These are phyloP conservation scores for Danio albolineatus DNA, from an alignment of 2,797 vertebrate genomes.

Conservation along the genomic window DNA sequence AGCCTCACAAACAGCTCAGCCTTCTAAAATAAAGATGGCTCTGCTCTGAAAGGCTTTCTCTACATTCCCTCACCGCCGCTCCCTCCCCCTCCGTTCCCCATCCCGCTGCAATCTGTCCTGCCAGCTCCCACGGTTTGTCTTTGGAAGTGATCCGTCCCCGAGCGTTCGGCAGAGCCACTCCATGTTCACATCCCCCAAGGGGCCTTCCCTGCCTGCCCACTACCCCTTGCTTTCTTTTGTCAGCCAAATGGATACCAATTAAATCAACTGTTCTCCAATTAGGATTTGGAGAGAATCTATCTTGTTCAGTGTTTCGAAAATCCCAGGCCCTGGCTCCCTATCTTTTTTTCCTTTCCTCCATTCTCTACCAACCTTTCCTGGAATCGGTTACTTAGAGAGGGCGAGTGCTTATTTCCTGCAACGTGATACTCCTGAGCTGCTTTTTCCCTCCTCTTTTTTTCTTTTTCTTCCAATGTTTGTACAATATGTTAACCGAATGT, in stretches of 20 bases:
- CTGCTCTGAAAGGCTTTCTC: constrained; percentile 77
- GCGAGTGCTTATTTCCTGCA: constrained; percentile 92
- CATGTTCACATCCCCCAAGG: constrained; percentile 94
- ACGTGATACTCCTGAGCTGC: constrained; percentile 92
- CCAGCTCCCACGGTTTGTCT: constrained; percentile 92
- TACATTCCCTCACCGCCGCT: constrained; percentile 53
- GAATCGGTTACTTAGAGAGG: constrained; percentile 90
- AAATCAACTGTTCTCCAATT: constrained; percentile 99
- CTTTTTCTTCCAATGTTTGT: constrained; percentile 80
- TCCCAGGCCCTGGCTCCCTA: constrained; percentile 85
- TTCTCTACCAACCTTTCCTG: constrained; percentile 76
- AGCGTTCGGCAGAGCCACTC: constrained; percentile 87
- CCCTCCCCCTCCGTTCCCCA: constrained; percentile 54
- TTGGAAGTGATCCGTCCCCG: constrained; percentile 95
- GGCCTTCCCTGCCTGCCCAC: constrained; percentile 90
- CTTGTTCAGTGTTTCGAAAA: constrained; percentile 87
- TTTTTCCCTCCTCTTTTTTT: constrained; percentile 54
- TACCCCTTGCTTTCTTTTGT: constrained; percentile 91
- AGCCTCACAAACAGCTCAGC: constrained; percentile 75
- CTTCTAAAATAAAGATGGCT: constrained; percentile 81
- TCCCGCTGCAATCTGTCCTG: constrained; percentile 80
- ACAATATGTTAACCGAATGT: constrained; percentile 85
- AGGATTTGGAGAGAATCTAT: constrained; percentile 95
- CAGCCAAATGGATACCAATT: constrained; percentile 98
- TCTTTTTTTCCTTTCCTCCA: constrained; percentile 60